phyloP scores from a whole-genome alignment of 2,888 invertebrate species.

The Periphyllus acericola region DNA sequence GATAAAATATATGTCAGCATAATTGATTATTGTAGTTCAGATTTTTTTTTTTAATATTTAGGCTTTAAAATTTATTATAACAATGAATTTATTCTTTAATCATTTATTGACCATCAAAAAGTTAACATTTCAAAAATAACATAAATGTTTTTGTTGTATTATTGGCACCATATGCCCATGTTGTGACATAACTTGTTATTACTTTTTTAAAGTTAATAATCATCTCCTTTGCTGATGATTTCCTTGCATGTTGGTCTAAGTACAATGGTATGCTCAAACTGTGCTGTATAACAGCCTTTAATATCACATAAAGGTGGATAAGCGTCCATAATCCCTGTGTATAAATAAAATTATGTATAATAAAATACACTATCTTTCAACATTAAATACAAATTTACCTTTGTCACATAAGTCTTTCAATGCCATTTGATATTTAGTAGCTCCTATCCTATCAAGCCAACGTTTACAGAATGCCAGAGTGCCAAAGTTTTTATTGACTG shows the following conservation, averaged over 20 bases:
- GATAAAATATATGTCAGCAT: slow-evolving; percentile 17
- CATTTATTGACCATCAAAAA: slow-evolving; percentile 44
- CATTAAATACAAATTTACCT: slow-evolving; percentile 68
- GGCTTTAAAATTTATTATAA: slow-evolving; percentile 43
- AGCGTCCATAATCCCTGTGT: slow-evolving; percentile 83
- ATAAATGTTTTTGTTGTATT: slow-evolving; percentile 23
- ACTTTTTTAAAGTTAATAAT: slow-evolving; percentile 76
- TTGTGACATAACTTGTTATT: neutral
- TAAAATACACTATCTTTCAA: neutral
- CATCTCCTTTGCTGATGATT: slow-evolving; percentile 94
- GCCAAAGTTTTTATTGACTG: slow-evolving; percentile 96
- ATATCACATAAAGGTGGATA: slow-evolving; percentile 98
- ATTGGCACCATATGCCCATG: neutral
- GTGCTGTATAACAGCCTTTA: slow-evolving; percentile 98
- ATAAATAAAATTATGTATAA: slow-evolving; percentile 36
- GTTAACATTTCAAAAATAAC: slow-evolving; percentile 42
- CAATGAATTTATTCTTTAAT: slow-evolving; percentile 28
- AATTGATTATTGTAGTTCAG: slow-evolving; percentile 16
- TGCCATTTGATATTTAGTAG: slow-evolving; percentile 97
- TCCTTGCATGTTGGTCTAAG: slow-evolving; percentile 98
- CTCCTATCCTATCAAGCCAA: slow-evolving; percentile 97
- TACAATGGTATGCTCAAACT: slow-evolving; percentile 98
- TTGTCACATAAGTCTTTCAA: slow-evolving; percentile 98
- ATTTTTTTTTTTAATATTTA: slow-evolving; percentile 26
- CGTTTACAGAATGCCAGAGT: slow-evolving; percentile 98